Evolutionary conservation across 2,888 invertebrate genomes (phyloP).

Genomic region (Linnaemya vulpina): DNA sequence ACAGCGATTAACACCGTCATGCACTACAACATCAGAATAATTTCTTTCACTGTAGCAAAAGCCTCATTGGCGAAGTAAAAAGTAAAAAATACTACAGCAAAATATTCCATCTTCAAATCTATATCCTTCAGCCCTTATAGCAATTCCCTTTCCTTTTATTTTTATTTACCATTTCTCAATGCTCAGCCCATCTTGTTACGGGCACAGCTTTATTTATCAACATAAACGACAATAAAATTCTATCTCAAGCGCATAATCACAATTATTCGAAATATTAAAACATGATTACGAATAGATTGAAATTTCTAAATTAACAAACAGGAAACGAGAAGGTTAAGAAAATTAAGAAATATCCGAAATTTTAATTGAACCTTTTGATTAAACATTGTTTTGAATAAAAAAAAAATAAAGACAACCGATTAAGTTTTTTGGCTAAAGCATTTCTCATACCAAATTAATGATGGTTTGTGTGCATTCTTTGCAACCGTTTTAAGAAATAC

Average conservation of each 20-base stretch:
- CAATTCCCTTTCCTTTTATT: no score
- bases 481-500: slow-evolving; percentile 47
- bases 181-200: no score
- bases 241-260: no score
- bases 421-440: slow-evolving; percentile 38
- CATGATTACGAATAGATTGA: neutral
- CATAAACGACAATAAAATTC: no score
- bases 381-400: slow-evolving; percentile 32
- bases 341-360: slow-evolving; percentile 5
- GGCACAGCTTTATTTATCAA: no score
- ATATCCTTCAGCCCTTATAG: no score
- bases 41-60: no score
- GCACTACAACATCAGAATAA: no score
- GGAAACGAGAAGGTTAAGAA: neutral
- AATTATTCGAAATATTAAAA: neutral
- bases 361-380: slow-evolving; percentile 61
- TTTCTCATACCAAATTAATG: slow-evolving; percentile 66
- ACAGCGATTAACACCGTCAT: no score
- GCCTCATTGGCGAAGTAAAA: no score
- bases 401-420: slow-evolving; percentile 22
- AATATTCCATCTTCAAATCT: no score
- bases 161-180: neutral
- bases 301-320: slow-evolving; percentile 7
- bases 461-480: slow-evolving; percentile 44
- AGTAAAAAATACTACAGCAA: no score